Percentiles rank a stretch among this genome's conserved stretches.
These are phyloP conservation scores for Bryconaethiops microstoma DNA, from an alignment of 2,797 vertebrate species.

Conservation along the genomic window DNA sequence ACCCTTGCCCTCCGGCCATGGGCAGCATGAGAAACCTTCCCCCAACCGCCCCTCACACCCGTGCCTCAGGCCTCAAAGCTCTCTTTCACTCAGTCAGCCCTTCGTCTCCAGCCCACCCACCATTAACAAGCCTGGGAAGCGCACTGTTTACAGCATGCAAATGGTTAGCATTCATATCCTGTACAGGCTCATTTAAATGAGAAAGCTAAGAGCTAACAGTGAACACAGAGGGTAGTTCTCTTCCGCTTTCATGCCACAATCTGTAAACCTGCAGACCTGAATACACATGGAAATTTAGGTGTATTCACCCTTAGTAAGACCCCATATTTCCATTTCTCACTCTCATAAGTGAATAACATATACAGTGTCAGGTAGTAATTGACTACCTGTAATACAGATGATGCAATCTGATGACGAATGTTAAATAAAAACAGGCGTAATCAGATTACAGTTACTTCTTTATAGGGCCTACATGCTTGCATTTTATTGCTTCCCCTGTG, in stretches of 20 bases:
- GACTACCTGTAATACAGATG: too few relatives aligned
- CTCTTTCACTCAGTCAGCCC: neutral
- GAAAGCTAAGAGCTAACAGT: neutral
- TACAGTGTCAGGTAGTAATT: too few relatives aligned
- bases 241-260: neutral
- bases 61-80: neutral
- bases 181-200: neutral
- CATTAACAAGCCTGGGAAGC: neutral
- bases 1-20: neutral
- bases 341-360: too few relatives aligned
- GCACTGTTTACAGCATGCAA: neutral
- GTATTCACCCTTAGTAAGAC: too few relatives aligned
- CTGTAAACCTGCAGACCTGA: too few relatives aligned
- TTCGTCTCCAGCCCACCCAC: constrained; percentile 7
- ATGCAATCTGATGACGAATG: too few relatives aligned
- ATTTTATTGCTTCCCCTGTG: too few relatives aligned
- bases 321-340: too few relatives aligned
- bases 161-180: neutral
- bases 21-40: neutral
- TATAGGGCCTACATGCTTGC: too few relatives aligned
- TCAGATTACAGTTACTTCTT: too few relatives aligned
- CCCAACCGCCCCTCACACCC: neutral
- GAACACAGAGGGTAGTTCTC: neutral
- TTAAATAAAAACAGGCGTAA: too few relatives aligned
- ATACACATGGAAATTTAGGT: too few relatives aligned